Percentiles rank a stretch among this genome's conserved stretches.
phyloP scores from a whole-genome alignment of 2,797 vertebrate species.

The Enteromius treurensis region DNA sequence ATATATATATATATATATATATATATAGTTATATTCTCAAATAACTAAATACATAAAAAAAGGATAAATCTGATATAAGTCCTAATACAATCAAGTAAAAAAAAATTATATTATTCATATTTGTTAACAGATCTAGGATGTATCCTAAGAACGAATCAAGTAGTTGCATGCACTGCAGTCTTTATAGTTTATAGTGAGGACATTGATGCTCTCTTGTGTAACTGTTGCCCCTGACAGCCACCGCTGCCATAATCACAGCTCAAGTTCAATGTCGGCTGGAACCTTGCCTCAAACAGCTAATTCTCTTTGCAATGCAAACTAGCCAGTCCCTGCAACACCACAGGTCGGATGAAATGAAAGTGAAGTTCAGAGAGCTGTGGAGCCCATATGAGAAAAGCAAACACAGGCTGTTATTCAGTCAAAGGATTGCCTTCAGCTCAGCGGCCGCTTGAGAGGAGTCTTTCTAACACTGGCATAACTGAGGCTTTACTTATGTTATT shows the following conservation, averaged over 20 bases:
- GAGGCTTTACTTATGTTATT: not conserved
- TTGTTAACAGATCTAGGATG: not conserved
- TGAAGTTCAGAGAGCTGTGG: slow-evolving; percentile 23
- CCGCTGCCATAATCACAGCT: not conserved
- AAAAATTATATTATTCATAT: not conserved
- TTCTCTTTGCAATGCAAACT: slow-evolving; percentile 41
- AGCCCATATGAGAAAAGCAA: slow-evolving; percentile 46
- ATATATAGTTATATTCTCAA: not conserved
- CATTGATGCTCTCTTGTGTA: slow-evolving; percentile 8
- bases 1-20: too few relatives aligned
- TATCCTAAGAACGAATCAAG: not conserved
- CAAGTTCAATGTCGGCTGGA: slow-evolving; percentile 18
- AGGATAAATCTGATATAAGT: not conserved
- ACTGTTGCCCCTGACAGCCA: slow-evolving; percentile 25
- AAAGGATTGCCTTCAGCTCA: slow-evolving; percentile 12
- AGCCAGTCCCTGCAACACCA: not conserved
- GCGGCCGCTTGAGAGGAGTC: not conserved
- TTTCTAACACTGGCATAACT: not conserved
- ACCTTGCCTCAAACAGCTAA: slow-evolving; percentile 12
- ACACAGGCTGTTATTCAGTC: slow-evolving; percentile 27
- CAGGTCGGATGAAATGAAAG: slow-evolving; percentile 3
- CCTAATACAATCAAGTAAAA: not conserved
- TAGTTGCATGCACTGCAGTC: not conserved
- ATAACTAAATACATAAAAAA: not conserved
- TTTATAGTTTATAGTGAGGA: not conserved